Base-by-base conservation (phyloP, 2,113 vertebrate species). In the Notiomystis cincta region DNA sequence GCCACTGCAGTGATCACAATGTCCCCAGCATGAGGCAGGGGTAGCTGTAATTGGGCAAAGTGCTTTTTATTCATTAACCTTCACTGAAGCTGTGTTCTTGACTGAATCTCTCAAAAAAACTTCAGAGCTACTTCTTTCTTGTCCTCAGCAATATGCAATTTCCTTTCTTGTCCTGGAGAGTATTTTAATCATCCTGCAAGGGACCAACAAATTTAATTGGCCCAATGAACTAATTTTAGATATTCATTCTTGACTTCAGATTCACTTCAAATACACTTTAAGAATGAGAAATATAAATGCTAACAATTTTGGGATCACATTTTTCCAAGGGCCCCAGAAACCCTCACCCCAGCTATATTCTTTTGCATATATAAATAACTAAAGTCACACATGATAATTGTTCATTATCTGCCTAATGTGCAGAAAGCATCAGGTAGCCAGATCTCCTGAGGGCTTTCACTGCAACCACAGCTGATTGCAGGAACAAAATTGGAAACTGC, bases 131-230 rank as follows among this genome's bases (percentile, higher is more conserved):
- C 31, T 87, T 79, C 64, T 92, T 90, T 70, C 72, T 77, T 69
- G 56, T 64, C 70, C 82, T 90, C 67, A 82, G 57, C 38, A 54
- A 92, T 38, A 88, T 53, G 61, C 24, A 81, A 90, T 92, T 91
- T 95, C 82, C 85, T 96, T 56, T 90, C 47, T 89, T 51, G 53
- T 92, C 77, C 89, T 66, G 56, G 51, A 94, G 62, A 93, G 70
- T 11, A 56, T 33, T 89, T 79, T 85, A 94, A 80, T 95, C 77
- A 82, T 82, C 45, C 45, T 89, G 51, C 53, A 87, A 84, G 51
- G 65, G 89, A 94, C 45, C 76, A 87, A 79, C 17, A 64, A 58
- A 17, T 78, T 94, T 91, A 96, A 96, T 45, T 79, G 84, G 31
- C 44, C 65, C 66, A 67, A 67, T 28, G 21, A 90, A n/a, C 40